Evolutionary conservation across 2,888 invertebrate genomes (phyloP), one percentile per base, ranked within the genome.

Genomic region (Mesochorus sp.): DNA sequence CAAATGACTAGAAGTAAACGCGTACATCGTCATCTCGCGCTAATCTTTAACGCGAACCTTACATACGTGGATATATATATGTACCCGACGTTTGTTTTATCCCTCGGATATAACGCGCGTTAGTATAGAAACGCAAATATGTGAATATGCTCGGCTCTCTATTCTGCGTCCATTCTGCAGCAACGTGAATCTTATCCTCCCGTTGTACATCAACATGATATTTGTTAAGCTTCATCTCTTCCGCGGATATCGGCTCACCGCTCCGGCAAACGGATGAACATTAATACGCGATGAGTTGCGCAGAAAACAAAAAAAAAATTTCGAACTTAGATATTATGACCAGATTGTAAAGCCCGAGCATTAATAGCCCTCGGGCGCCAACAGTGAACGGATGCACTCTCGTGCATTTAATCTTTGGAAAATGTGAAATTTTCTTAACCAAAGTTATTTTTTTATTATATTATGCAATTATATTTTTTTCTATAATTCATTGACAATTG

Each of bases 41-140:
- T 78, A 70, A 78, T 78, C 78, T 78, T 74, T 74, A 74, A 78
- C 68, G 74, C 51, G 57, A 44, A 68, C 64, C 12, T n/a, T n/a
- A n/a, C n/a, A n/a, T n/a, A n/a, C n/a, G n/a, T n/a, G n/a, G n/a
- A n/a, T n/a, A n/a, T n/a, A n/a, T n/a, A n/a, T n/a, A n/a, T n/a
- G n/a, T n/a, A 26, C 64, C 59, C 49, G 64, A 74, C 68, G 70
- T 70, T 74, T 64, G 57, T 70, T 74, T 70, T 74, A 78, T 66
- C 55, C 26, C 57, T 72, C 47, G 71, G 62, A 70, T 37, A 26
- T 57, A 66, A 17, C 59, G 19, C 47, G 31, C 24, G 47, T 49
- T 61, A 4, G 26, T 53, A 37, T 47, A 53, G 39, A 68, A 73
- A 74, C 26, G 42, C 74, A 64, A 59, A 74, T 74, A 53, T 62